phyloP scores from a whole-genome alignment of 2,113 vertebrate species.

The Alligator sinensis region DNA sequence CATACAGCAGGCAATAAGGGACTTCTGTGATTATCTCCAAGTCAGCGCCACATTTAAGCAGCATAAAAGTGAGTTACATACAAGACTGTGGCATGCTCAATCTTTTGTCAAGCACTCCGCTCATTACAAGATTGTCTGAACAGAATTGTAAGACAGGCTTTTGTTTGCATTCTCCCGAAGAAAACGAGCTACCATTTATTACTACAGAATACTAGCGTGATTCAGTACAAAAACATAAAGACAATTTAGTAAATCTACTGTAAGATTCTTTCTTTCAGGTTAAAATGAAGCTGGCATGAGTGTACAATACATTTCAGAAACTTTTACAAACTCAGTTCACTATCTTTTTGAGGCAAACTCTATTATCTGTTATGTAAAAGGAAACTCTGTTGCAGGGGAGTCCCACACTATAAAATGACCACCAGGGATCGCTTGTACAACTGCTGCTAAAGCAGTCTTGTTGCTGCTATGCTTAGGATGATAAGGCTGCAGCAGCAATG shows the following conservation, averaged over 20 bases:
- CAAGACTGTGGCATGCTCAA: not conserved
- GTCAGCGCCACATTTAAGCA: not conserved
- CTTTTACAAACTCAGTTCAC: not conserved
- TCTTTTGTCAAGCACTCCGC: not conserved
- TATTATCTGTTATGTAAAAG: not conserved
- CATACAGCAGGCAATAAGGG: not conserved
- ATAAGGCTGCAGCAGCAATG: not conserved
- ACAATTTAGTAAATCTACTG: too few species aligned
- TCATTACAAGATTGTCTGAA: not conserved
- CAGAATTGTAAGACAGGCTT: not conserved
- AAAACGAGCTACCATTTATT: not conserved
- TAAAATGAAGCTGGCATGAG: not conserved
- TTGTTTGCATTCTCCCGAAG: not conserved
- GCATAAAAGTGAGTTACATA: not conserved
- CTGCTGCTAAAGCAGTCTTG: not conserved
- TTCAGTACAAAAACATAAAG: not conserved
- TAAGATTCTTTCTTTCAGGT: not conserved
- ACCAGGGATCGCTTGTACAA: not conserved
- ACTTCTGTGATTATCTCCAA: not conserved
- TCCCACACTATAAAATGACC: not conserved
- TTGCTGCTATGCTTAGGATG: not conserved
- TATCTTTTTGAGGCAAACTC: not conserved
- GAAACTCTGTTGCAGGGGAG: not conserved
- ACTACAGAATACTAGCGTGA: not conserved
- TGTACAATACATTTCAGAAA: not conserved